Percentiles rank a stretch among this genome's conserved stretches.
phyloP scores from a whole-genome alignment of 2,888 invertebrate genomes.

The Trichopoda pennipes region DNA sequence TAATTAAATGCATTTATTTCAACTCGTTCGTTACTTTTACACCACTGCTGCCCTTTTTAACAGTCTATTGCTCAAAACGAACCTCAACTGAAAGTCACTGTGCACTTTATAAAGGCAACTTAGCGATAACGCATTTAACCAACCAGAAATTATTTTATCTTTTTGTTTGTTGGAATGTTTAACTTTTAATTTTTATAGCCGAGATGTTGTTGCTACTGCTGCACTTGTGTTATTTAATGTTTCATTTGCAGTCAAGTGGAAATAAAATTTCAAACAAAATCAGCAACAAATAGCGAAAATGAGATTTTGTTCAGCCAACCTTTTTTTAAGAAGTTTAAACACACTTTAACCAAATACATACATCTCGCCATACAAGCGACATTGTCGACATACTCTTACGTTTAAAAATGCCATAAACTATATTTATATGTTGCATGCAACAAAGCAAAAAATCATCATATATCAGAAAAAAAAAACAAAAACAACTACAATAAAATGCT shows the following conservation, averaged over 20 bases:
- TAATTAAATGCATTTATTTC: slow-evolving; percentile 62
- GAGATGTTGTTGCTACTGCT: slow-evolving; percentile 50
- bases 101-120: not conserved
- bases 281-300: slow-evolving; percentile 7
- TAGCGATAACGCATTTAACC: slow-evolving; percentile 16
- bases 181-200: slow-evolving; percentile 31
- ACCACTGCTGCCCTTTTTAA: slow-evolving; percentile 36
- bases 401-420: slow-evolving; percentile 37
- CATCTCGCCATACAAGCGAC: slow-evolving; percentile 40
- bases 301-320: slow-evolving; percentile 34
- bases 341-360: not conserved
- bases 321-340: slow-evolving; percentile 47
- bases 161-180: slow-evolving; percentile 42
- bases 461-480: slow-evolving; percentile 1
- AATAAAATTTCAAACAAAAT: slow-evolving; percentile 44
- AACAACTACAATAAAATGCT: not conserved
- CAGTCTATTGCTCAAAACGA: not conserved
- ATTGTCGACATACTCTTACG: slow-evolving; percentile 48
- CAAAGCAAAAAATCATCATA: not conserved
- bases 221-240: slow-evolving; percentile 49
- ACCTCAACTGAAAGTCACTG: slow-evolving; percentile 20
- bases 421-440: slow-evolving; percentile 47
- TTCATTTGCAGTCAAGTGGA: slow-evolving; percentile 65
- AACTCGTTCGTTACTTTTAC: slow-evolving; percentile 40
- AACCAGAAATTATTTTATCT: slow-evolving; percentile 42